These are phyloP conservation scores for Leptopilina syphax DNA, from an alignment of 2,888 invertebrate species.

Conservation along the genomic window DNA sequence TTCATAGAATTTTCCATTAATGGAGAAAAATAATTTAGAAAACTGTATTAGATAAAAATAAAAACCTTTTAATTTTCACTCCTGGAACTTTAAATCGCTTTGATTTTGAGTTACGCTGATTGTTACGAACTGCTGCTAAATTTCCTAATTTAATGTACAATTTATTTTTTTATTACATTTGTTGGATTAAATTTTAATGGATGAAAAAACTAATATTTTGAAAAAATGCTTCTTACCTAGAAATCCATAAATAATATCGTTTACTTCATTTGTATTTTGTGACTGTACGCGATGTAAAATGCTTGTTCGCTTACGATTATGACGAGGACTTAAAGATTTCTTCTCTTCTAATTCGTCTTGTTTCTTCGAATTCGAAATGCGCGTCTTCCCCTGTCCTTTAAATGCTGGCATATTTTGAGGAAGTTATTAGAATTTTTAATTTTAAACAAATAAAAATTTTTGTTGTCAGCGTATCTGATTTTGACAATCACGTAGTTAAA, in stretches of 20 bases:
- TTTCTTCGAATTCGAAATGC: slow-evolving; percentile 1
- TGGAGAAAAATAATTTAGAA: background rate
- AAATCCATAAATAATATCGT: slow-evolving; percentile 53
- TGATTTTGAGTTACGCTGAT: slow-evolving; percentile 33
- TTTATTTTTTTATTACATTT: background rate
- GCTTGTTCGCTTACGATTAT: background rate
- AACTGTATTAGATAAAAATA: background rate
- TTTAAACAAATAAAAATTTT: background rate
- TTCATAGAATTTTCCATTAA: background rate
- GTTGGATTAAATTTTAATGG: too few relatives aligned
- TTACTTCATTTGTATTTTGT: slow-evolving; percentile 41
- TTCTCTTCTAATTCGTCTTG: background rate
- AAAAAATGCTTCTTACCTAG: slow-evolving; percentile 44
- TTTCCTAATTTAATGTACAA: slow-evolving; percentile 45
- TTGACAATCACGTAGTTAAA: background rate
- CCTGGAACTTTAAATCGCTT: background rate
- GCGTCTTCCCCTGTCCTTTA: slow-evolving; percentile 24
- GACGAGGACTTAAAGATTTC: background rate
- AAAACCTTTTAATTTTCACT: slow-evolving; percentile 29
- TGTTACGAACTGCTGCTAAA: slow-evolving; percentile 45
- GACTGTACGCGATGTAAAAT: slow-evolving; percentile 8
- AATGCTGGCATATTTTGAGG: slow-evolving; percentile 2
- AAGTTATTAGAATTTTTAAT: background rate
- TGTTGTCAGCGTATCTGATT: background rate
- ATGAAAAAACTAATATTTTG: background rate